Conservation (phyloP, 1,140 invertebrate species). For the Penaeus japonicus region DNA sequence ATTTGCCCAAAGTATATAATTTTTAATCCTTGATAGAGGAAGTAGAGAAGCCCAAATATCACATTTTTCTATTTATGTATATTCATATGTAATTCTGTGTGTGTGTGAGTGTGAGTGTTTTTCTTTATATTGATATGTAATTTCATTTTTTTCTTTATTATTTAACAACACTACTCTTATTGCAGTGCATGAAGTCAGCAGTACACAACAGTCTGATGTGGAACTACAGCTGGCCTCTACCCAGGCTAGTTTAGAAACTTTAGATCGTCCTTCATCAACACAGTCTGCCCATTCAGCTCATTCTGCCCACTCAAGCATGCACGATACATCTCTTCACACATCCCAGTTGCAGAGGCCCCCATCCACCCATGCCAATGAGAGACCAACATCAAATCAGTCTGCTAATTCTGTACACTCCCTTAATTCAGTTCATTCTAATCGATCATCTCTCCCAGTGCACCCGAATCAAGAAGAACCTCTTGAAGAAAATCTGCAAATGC, state of each 20-base stretch:
- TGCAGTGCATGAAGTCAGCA: not conserved
- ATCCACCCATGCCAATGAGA: slow-evolving; percentile 14
- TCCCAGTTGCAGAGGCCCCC: slow-evolving; percentile 16
- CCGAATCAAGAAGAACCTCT: slow-evolving; percentile 32
- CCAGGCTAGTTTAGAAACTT: not conserved
- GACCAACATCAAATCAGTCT: slow-evolving; percentile 51
- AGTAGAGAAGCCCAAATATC: no score
- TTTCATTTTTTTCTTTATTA: no score
- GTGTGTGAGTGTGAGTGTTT: no score
- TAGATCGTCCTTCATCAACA: slow-evolving; percentile 11
- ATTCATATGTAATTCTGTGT: no score
- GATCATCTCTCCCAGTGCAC: slow-evolving; percentile 10
- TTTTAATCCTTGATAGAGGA: no score
- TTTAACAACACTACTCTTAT: not conserved
- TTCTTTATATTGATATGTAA: no score
- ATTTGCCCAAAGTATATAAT: no score
- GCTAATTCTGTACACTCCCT: slow-evolving; percentile 48
- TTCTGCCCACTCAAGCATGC: not conserved
- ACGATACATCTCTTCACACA: not conserved
- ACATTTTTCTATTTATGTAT: no score
- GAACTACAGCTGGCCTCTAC: not conserved
- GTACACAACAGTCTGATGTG: not conserved
- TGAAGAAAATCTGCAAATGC: not conserved
- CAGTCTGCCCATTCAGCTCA: slow-evolving; percentile 1
- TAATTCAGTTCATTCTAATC: slow-evolving; percentile 38